Evolutionary conservation across 2,113 vertebrate genomes (phyloP).

Genomic region (Scartelaos histophorus): DNA sequence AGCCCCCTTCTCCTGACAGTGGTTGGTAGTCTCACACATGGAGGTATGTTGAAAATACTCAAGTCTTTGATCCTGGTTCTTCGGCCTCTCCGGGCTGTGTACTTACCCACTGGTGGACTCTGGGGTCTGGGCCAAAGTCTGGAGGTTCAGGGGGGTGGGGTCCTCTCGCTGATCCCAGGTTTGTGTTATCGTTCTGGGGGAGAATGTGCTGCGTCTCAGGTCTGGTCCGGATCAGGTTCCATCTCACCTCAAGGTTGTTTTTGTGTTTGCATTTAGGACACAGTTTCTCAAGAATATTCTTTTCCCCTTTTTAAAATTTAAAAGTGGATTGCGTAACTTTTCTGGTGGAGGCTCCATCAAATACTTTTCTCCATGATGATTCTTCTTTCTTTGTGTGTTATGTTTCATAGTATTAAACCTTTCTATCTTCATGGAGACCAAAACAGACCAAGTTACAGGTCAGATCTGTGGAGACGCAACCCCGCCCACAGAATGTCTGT

Average conservation of each 20-base stretch:
- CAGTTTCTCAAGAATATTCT: slow-evolving; percentile 23
- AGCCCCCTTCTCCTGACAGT: slow-evolving; percentile 25
- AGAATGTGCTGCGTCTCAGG: slow-evolving; percentile 59
- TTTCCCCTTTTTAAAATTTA: slow-evolving; percentile 15
- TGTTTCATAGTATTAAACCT: no score
- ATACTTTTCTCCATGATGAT: no score
- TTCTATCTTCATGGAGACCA: no score
- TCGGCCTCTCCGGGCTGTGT: slow-evolving; percentile 22
- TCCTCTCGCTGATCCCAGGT: slow-evolving; percentile 40
- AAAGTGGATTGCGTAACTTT: no score
- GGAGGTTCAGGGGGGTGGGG: slow-evolving; percentile 12
- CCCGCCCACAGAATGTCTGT: no score
- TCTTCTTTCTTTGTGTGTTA: no score
- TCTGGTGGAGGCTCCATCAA: no score
- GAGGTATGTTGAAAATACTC: slow-evolving; percentile 44
- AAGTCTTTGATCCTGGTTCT: slow-evolving; percentile 51
- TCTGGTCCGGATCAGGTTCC: slow-evolving; percentile 63
- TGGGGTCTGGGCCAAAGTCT: slow-evolving; percentile 21
- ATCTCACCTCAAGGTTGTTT: slow-evolving; percentile 22
- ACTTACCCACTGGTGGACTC: slow-evolving; percentile 29
- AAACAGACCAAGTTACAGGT: no score
- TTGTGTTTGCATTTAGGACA: slow-evolving; percentile 24
- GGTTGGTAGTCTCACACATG: slow-evolving; percentile 21
- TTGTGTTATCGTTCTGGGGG: slow-evolving; percentile 58
- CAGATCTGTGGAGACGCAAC: no score